A percentile compares a stretch with the other conserved stretches of the same genome.
These are phyloP conservation scores for Rhynchophorus ferrugineus DNA, from an alignment of 1,140 invertebrate genomes.

Conservation along the genomic window DNA sequence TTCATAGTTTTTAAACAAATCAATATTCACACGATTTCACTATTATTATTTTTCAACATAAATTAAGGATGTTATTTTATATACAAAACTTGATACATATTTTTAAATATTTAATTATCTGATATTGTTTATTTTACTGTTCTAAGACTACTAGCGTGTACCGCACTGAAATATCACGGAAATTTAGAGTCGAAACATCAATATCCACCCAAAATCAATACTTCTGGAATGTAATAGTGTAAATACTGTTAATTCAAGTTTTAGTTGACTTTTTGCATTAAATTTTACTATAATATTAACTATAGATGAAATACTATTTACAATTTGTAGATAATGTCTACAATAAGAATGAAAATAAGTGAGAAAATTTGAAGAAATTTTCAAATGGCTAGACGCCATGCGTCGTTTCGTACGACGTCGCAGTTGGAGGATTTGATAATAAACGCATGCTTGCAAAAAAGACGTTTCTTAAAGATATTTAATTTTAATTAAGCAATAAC, in stretches of 20 bases:
- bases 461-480: no score
- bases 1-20: constrained; percentile 12
- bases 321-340: constrained; percentile 5
- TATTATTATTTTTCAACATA: neutral
- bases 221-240: constrained; percentile 26
- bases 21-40: constrained; percentile 16
- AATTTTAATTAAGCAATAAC: no score
- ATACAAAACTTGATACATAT: no score
- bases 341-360: constrained; percentile 6
- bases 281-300: constrained; percentile 3
- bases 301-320: constrained; percentile 2
- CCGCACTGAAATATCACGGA: neutral
- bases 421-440: constrained; percentile 26
- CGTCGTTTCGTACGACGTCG: constrained; percentile 29
- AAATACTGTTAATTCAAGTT: constrained; percentile 10
- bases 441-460: constrained; percentile 29
- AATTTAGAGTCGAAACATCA: constrained; percentile 18
- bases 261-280: neutral
- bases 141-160: constrained; percentile 3
- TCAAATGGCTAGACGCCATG: constrained; percentile 22
- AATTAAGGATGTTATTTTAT: no score
- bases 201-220: constrained; percentile 36
- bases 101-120: neutral
- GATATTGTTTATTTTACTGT: constrained; percentile 6
- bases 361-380: constrained; percentile 16